Base-by-base conservation (phyloP, 2,113 vertebrate species). In the Cololabis saira region DNA sequence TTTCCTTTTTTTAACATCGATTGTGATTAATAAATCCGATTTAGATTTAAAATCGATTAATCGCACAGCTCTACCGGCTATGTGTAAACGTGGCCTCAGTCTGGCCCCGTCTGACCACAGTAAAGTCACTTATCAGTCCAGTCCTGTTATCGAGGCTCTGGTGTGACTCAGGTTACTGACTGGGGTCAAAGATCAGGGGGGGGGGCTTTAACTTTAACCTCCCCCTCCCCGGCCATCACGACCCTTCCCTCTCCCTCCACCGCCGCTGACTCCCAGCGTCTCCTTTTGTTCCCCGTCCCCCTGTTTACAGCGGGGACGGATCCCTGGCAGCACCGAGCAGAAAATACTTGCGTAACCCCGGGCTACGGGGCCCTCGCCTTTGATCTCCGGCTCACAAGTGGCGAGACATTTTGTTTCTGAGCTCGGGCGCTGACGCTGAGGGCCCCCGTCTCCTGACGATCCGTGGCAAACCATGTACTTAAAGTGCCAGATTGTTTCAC, bases 101-200 rank as follows among this genome's bases (percentile, higher is more conserved):
- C 56, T 43, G 2, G 24, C 24, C 59, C 53, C 68, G 74, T 71
- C 57, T 51, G 69, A 49, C 64, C 43, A 22, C 64, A 47, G 57
- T 71, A 57, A 69, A 88, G 80, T 66, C 60, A 77, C 72, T 84
- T 78, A 89, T 86, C 79, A 78, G 81, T 64, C 83, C 22, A 12
- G 51, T 56, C 60, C 55, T 61, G 66, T 84, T 81, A 84, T 90
- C 81, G 56, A 67, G 44, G 47, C 74, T 66, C 63, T 67, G 78
- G 67, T 80, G 75, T 59, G 83, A 85, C 62, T 85, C 71, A n/a
- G 87, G 87, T 87, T 86, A 82, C 81, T 61, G 50, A 73, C 70
- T 15, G 74, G 61, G 86, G 87, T 91, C 88, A 89, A 73, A 81
- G 87, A 79, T 73, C 48, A 24, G 37, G 45, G 71, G 2, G n/a